Base-by-base conservation (phyloP, 1,140 invertebrate species). In the Diprion similis region DNA sequence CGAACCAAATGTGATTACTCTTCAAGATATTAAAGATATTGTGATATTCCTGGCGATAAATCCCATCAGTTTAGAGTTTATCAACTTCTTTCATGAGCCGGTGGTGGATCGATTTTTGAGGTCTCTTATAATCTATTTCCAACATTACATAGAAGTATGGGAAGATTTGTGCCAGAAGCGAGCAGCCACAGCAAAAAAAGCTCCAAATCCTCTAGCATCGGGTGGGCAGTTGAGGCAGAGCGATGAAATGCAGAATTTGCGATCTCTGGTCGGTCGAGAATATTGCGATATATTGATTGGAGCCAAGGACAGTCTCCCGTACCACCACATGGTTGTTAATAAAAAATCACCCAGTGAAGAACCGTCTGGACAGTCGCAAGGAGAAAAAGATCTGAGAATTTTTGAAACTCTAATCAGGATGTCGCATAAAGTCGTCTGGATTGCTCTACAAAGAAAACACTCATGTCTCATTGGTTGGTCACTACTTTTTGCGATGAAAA, bases 1-100 rank as follows among this genome's bases (percentile, higher is more conserved):
- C 13, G 89, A 91, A 75, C 72, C 87, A 11, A 89, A 91, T 73
- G 80, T 92, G 18, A 88, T 92, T 15, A 90, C 90, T 8, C 79
- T 92, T 18, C 91, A 93, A 84, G 92, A 93, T 78, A 84, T 92
- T 59, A 93, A 92, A 83, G 90, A 93, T 79, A 87, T 93, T 37
- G 91, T 90, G 1, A 71, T 93, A 71, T 93, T 88, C 80, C 87
- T 90, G 2, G 85, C 90, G 11, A 74, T 84, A 18, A 85, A 81
- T 66, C 87, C 90, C 75, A 82, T 92, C 73, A 90, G 88, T 64
- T 79, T 87, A 2, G 86, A 91, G 76, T 89, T 92, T 72, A 89
- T 93, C 65, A 86, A 89, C 48, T 89, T 90, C 75, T 86, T 92
- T 59, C 91, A 92, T 76, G 81, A 89, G 8, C 84, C 87, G 18